Conservation (phyloP, 2,888 invertebrate genomes). For the Drosophila affinis region DNA sequence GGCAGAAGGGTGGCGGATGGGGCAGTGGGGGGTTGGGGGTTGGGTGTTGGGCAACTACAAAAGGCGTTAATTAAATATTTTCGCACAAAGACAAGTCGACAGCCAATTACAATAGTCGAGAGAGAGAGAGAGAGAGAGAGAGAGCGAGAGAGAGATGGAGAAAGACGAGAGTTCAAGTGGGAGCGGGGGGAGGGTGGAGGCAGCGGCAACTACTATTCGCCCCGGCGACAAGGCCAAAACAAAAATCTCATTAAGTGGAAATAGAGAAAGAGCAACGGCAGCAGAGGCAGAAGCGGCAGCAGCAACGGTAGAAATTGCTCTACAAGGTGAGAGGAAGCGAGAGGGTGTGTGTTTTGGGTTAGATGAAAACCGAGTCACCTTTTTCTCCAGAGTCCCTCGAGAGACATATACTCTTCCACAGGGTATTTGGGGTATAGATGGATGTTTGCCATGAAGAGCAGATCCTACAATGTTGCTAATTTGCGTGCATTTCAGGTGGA, state of each 20-base stretch:
- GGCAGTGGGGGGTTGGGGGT: not conserved
- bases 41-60: conserved; percentile 25
- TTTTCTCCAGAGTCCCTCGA: not conserved
- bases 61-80: conserved; percentile 72
- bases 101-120: conserved; percentile 52
- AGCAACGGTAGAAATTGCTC: conserved; percentile 8
- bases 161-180: not conserved
- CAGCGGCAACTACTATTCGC: conserved; percentile 11
- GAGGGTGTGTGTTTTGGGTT: not conserved
- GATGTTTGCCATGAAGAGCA: too few species aligned
- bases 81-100: conserved; percentile 58
- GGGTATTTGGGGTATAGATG: not conserved
- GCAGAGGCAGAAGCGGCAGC: not conserved
- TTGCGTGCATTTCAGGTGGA: too few species aligned
- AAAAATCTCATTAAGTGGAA: conserved; percentile 72
- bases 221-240: conserved; percentile 49
- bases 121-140: not conserved
- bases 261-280: conserved; percentile 12
- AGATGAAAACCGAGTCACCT: conserved; percentile 24
- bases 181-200: not conserved
- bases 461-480: too few species aligned
- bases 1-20: not conserved
- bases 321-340: conserved; percentile 14
- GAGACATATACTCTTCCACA: not conserved
- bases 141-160: not conserved